Percentiles rank a stretch among this genome's conserved stretches.
Conservation (phyloP, 2,888 invertebrate species). For the Lamproptera curius region DNA sequence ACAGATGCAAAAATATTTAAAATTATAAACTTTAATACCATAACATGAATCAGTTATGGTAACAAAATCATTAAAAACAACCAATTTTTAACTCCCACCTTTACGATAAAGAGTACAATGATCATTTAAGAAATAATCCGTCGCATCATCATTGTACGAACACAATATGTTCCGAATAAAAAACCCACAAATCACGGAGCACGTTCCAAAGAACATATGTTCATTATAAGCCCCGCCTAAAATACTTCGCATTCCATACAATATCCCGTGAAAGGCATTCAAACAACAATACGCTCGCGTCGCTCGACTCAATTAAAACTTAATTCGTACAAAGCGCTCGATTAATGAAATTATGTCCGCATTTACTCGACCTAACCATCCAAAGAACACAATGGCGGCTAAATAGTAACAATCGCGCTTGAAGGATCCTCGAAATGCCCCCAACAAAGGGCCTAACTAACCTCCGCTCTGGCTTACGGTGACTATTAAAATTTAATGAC, state of each 20-base stretch:
- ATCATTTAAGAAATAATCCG: too few species aligned
- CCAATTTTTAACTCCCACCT: too few species aligned
- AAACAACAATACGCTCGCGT: constrained; percentile 49
- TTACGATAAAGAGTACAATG: too few species aligned
- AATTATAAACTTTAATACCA: too few species aligned
- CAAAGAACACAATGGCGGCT: constrained; percentile 59
- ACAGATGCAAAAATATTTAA: too few species aligned
- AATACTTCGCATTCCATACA: constrained; percentile 64
- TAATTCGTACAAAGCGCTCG: constrained; percentile 74
- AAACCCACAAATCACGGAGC: constrained; percentile 37
- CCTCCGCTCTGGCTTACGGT: constrained; percentile 59
- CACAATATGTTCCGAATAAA: too few species aligned
- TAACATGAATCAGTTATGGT: too few species aligned
- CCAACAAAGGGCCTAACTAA: constrained; percentile 75
- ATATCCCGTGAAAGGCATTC: constrained; percentile 45
- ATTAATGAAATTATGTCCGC: constrained; percentile 78
- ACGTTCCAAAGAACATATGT: constrained; percentile 56
- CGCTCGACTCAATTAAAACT: constrained; percentile 75
- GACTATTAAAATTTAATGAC: constrained; percentile 79
- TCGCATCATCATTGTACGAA: too few species aligned
- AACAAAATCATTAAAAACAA: too few species aligned
- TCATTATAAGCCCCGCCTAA: constrained; percentile 57
- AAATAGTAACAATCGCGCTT: constrained; percentile 74
- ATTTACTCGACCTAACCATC: constrained; percentile 72
- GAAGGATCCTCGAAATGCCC: constrained; percentile 60